Conservation (phyloP, 2,888 invertebrate species). For the Tuta absoluta region DNA sequence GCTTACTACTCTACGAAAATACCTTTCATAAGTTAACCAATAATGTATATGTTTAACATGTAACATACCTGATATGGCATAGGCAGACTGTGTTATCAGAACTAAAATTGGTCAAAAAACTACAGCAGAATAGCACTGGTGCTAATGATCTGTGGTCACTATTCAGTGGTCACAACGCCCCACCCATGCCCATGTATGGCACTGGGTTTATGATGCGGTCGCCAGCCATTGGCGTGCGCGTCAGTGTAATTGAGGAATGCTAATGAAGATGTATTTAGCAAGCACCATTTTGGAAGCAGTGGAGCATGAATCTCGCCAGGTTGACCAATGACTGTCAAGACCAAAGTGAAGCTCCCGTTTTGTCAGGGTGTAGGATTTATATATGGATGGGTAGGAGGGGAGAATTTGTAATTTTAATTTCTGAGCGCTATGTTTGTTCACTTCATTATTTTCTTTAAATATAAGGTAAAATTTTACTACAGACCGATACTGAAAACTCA, state of each 20-base stretch:
- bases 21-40: no score
- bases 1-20: no score
- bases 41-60: no score
- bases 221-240: conserved; percentile 49
- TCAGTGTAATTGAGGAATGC: conserved; percentile 40
- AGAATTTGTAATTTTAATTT: no score
- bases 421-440: no score
- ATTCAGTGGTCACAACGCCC: conserved; percentile 40
- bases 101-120: no score
- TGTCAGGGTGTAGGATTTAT: neutral
- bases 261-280: conserved; percentile 58
- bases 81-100: no score
- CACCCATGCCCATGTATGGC: conserved; percentile 60
- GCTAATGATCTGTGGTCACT: neutral
- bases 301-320: neutral
- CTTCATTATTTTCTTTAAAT: no score
- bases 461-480: no score
- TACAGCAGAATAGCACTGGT: no score
- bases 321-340: conserved; percentile 14
- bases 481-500: no score
- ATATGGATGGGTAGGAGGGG: neutral
- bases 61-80: no score
- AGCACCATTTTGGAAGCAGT: conserved; percentile 51
- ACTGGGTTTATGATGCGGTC: conserved; percentile 41
- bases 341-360: neutral